Base-by-base conservation (phyloP, 1,140 invertebrate genomes). In the Scylla paramamosain region DNA sequence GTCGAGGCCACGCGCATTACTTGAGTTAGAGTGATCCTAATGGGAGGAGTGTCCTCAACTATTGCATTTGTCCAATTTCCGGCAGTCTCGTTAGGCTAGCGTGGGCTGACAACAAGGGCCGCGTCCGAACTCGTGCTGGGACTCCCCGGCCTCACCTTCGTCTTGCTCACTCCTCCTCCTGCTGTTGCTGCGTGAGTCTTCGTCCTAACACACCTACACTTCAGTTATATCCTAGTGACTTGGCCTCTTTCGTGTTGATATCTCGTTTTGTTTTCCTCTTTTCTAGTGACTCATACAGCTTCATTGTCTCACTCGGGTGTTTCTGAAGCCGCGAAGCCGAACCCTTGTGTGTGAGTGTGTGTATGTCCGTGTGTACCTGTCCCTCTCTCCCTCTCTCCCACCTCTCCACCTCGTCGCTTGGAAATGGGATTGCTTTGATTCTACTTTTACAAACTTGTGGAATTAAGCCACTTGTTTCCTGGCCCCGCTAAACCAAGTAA, bases 21-120 rank as follows among this genome's bases (percentile, higher is more conserved):
- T 94, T 94, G 93, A 94, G 93, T 94, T 94, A 94, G 93, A 94
- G 86, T 94, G 93, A 94, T 77, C 84, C 93, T 94, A 94, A 94
- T 94, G 93, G 93, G 86, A 89, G 93, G 84, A 94, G 93, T 94
- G 93, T 94, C 93, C 93, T 94, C 93, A 94, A 89, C 93, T 94
- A 94, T 94, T 94, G 87, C 93, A 94, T 94, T 94, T 94, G 93
- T 46, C 77, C 93, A 94, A 94, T 94, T 94, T 94, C 93, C 93
- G 84, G 93, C 32, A 32, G 87, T 52, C 93, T 94, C 93, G 93
- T 94, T 94, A 94, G 93, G 25, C 93, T 45, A 87, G 93, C 48
- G 48, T 89, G 86, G 32, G 67, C 93, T 90, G 52, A 91, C 93
- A 94, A 94, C 93, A 94, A 94, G 93, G 86, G 48, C 29, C 86